These are phyloP conservation scores for Xyrauchen texanus DNA, from an alignment of 2,113 vertebrate genomes.

Conservation along the genomic window DNA sequence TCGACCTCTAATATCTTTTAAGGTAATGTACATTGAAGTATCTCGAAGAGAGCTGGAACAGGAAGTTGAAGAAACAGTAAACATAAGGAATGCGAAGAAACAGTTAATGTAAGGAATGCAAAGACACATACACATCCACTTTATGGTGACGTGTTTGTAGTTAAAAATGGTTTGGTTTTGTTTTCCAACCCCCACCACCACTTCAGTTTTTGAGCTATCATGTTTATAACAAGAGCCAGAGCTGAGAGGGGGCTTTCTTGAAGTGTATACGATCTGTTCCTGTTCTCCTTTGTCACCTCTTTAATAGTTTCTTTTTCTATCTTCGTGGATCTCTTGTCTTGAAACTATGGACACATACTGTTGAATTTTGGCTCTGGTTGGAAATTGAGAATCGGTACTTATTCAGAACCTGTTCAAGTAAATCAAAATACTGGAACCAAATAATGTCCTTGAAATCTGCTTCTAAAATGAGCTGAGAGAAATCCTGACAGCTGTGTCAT, in stretches of 20 bases:
- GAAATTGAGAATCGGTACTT: too few species aligned
- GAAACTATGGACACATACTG: background rate
- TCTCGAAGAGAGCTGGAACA: constrained; percentile 14
- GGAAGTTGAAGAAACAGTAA: constrained; percentile 41
- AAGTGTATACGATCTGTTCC: constrained; percentile 7
- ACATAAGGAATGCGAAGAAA: constrained; percentile 1
- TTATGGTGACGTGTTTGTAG: background rate
- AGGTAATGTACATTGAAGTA: background rate
- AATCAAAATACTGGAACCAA: too few species aligned
- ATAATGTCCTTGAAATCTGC: too few species aligned
- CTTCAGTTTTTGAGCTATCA: background rate
- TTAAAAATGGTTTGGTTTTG: constrained; percentile 17
- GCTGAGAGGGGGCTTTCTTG: background rate
- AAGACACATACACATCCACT: background rate
- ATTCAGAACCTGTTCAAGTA: too few species aligned
- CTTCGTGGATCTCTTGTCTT: background rate
- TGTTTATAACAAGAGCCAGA: constrained; percentile 22
- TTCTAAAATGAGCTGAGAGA: too few species aligned
- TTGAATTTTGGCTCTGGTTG: too few species aligned
- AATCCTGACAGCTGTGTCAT: too few species aligned
- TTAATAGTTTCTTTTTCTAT: too few species aligned
- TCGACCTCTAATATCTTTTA: too few species aligned
- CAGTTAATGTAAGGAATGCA: background rate
- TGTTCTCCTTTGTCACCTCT: background rate
- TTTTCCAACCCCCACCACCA: background rate